phyloP scores from a whole-genome alignment of 2,113 vertebrate species.

The Ophiodon elongatus region DNA sequence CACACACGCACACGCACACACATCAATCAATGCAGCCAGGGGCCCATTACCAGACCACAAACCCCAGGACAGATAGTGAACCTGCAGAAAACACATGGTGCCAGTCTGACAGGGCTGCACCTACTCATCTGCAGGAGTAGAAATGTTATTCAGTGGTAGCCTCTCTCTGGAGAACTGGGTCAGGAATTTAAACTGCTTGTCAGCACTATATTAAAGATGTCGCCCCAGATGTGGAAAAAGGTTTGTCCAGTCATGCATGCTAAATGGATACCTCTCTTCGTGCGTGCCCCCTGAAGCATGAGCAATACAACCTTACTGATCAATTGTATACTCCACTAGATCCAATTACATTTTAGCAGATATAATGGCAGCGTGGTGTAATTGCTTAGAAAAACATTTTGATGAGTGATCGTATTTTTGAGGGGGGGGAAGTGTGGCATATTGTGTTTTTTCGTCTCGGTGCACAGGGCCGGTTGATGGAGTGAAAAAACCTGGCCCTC shows the following conservation, averaged over 20 bases:
- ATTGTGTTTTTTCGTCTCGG: constrained; percentile 63
- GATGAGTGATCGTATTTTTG: constrained; percentile 65
- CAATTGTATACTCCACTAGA: constrained; percentile 59
- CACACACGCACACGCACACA: constrained; percentile 53
- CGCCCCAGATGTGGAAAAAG: constrained; percentile 33
- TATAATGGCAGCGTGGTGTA: constrained; percentile 59
- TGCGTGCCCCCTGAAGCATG: constrained; percentile 26
- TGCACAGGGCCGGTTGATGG: constrained; percentile 62
- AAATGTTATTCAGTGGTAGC: constrained; percentile 15
- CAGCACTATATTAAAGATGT: constrained; percentile 31
- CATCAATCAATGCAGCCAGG: constrained; percentile 44
- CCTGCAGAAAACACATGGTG: constrained; percentile 47
- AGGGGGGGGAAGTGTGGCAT: constrained; percentile 40
- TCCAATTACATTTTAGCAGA: constrained; percentile 65
- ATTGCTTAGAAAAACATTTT: constrained; percentile 73
- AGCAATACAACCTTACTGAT: constrained; percentile 56
- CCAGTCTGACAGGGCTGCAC: constrained; percentile 46
- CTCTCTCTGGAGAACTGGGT: constrained; percentile 23
- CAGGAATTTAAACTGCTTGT: constrained; percentile 37
- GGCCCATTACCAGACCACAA: constrained; percentile 61
- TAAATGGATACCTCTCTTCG: constrained; percentile 38
- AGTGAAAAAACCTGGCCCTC: constrained; percentile 52
- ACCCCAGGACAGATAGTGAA: constrained; percentile 44
- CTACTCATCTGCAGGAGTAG: constrained; percentile 41
- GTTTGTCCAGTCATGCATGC: constrained; percentile 36